Evolutionary conservation across 1,140 invertebrate species (phyloP).

Genomic region (roundworm (Caenorhabditis elegans)): WBcel235 BX284606.5:9013001-9013500

Average conservation of each 20-base stretch:
- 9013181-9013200: neutral
- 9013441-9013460: neutral
- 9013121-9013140: too few relatives aligned
- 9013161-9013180: too few relatives aligned
- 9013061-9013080: neutral
- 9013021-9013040: conserved; percentile 3
- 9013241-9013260: conserved; percentile 22
- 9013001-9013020: conserved; percentile 3
- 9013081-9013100: too few relatives aligned
- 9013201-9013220: neutral
- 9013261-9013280: conserved; percentile 3
- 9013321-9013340: neutral
- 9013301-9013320: too few relatives aligned
- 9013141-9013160: too few relatives aligned
- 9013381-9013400: neutral
- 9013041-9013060: neutral
- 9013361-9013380: too few relatives aligned
- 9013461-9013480: conserved; percentile 29
- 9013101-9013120: too few relatives aligned
- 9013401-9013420: neutral
- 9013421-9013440: neutral
- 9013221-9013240: neutral
- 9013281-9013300: too few relatives aligned
- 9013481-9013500: conserved; percentile 15
- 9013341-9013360: too few relatives aligned